These are phyloP conservation scores for Bolborhynchus lineola DNA, from an alignment of 2,113 vertebrate species.

Conservation along the genomic window DNA sequence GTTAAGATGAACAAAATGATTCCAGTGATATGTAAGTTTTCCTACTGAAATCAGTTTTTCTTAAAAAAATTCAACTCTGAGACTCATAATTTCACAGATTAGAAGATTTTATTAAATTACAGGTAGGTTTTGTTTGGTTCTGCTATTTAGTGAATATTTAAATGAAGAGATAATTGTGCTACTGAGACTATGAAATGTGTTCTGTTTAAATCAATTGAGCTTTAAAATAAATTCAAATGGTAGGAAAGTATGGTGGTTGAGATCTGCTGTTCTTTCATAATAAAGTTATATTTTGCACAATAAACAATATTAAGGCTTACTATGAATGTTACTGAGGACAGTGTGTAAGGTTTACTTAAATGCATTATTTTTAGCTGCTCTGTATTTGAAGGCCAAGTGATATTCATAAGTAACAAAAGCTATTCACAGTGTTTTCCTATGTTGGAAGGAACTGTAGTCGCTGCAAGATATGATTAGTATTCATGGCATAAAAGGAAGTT, in stretches of 20 bases:
- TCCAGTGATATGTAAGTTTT: background rate
- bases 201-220: background rate
- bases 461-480: slow-evolving; percentile 42
- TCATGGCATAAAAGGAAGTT: slow-evolving; percentile 38
- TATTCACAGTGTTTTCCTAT: background rate
- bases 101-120: background rate
- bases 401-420: background rate
- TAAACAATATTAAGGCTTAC: background rate
- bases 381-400: background rate
- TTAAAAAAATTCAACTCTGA: background rate
- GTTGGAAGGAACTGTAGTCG: background rate
- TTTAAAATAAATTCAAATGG: background rate
- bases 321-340: background rate
- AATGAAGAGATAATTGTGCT: background rate
- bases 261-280: background rate
- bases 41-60: background rate
- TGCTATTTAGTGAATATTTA: background rate
- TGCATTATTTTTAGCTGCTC: background rate
- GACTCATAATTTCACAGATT: background rate
- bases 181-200: background rate
- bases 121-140: background rate
- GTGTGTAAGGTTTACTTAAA: background rate
- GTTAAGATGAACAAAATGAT: background rate
- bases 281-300: background rate
- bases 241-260: background rate